Base-by-base conservation (phyloP, 2,888 invertebrate genomes). In the Adelphocoris suturalis region DNA sequence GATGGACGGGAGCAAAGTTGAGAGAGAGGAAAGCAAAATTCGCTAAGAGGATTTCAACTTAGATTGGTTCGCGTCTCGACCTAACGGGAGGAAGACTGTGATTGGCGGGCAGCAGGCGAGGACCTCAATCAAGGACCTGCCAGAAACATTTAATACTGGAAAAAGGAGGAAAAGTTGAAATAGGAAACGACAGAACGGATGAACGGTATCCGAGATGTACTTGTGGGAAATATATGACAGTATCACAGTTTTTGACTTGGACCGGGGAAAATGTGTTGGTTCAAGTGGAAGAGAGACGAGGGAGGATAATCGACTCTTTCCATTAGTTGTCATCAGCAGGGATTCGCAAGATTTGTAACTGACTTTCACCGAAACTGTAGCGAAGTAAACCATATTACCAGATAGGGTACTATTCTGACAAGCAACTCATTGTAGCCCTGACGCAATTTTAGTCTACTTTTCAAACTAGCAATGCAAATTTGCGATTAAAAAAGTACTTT, bases 11-110 rank as follows among this genome's bases (percentile, higher is more conserved):
- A 61, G n/a, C 16, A 52, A 82, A 82, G 19, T 52, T 52, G 80
- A 0, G 46, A 52, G 48, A 37, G 19, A 52, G 82, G 16, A 82
- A 82, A 82, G 82, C 82, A 82, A 82, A 82, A 82, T 52, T 82
- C 81, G 61, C 52, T 82, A 82, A 82, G 82, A 82, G 82, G 82
- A 82, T 82, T 82, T 82, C 82, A 82, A 82, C 19, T 82, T 82
- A 82, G 52, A 82, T 82, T 82, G 82, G 82, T 82, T 82, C 52
- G 82, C 19, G 82, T 48, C 27, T 52, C n/a, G 82, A 47, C 80
- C 57, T 14, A 82, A 78, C 9, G 37, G 78, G 46, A 47, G 52
- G 19, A 16, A 52, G 23, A 19, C 82, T 82, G 82, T 82, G 82
- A 82, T 82, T 82, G 82, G 82, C 82, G 47, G 37, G 19, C 16